Evolutionary conservation across 2,797 vertebrate species (phyloP).

Genomic region (Picus viridis): DNA sequence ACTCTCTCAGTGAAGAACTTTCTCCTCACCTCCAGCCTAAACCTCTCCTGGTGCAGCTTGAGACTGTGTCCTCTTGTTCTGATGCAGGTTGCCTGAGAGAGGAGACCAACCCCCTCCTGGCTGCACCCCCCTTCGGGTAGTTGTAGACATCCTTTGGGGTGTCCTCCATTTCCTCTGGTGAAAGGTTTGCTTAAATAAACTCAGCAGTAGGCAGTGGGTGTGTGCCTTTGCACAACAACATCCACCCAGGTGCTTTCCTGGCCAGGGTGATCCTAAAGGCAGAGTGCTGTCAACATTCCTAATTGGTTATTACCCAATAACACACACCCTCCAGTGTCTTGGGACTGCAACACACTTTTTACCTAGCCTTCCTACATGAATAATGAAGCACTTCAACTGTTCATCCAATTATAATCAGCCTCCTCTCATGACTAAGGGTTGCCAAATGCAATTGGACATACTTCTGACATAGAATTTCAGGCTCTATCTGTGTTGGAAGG

Average conservation of each 20-base stretch:
- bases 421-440: slow-evolving; percentile 47
- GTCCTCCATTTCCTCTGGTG: slow-evolving; percentile 31
- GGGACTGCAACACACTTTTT: slow-evolving; percentile 65
- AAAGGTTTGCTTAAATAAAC: slow-evolving; percentile 65
- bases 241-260: slow-evolving; percentile 44
- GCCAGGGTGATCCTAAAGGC: slow-evolving; percentile 39
- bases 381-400: slow-evolving; percentile 58
- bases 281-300: slow-evolving; percentile 53
- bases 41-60: too few species aligned
- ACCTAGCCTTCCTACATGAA: slow-evolving; percentile 66
- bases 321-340: slow-evolving; percentile 62
- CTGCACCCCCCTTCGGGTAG: too few species aligned
- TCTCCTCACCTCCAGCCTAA: too few species aligned
- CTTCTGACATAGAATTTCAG: slow-evolving; percentile 64
- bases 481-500: slow-evolving; percentile 39
- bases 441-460: slow-evolving; percentile 66
- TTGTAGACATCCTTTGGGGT: background rate
- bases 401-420: slow-evolving; percentile 52
- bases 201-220: slow-evolving; percentile 50
- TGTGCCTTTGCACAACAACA: slow-evolving; percentile 59
- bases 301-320: slow-evolving; percentile 63
- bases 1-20: too few species aligned
- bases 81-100: too few species aligned
- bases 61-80: too few species aligned
- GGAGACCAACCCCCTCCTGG: too few species aligned